These are phyloP conservation scores for Macrosteles quadrilineatus DNA, from an alignment of 1,140 invertebrate genomes.

Conservation along the genomic window DNA sequence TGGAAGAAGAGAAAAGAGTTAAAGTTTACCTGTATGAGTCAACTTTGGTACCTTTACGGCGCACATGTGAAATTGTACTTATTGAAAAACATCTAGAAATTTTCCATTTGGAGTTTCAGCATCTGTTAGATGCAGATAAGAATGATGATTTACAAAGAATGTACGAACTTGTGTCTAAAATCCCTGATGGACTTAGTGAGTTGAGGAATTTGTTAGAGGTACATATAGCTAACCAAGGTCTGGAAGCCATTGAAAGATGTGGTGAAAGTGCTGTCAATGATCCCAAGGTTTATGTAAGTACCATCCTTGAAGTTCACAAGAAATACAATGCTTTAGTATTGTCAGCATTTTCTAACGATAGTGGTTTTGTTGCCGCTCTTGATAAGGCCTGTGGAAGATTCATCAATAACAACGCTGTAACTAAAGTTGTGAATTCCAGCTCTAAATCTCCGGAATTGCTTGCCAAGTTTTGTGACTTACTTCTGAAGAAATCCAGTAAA, in stretches of 20 bases:
- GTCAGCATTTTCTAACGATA: constrained; percentile 94
- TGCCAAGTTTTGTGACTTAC: constrained; percentile 96
- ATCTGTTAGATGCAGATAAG: constrained; percentile 92
- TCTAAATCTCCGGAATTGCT: constrained; percentile 96
- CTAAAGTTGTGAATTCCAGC: constrained; percentile 78
- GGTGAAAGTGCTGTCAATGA: constrained; percentile 82
- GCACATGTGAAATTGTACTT: constrained; percentile 94
- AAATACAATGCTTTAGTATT: constrained; percentile 95
- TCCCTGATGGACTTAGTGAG: constrained; percentile 90
- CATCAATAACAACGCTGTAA: constrained; percentile 96
- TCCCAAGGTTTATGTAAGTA: constrained; percentile 96
- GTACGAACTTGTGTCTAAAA: constrained; percentile 92
- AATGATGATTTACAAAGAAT: constrained; percentile 94
- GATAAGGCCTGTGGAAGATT: constrained; percentile 98
- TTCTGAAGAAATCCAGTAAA: constrained; percentile 97
- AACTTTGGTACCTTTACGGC: constrained; percentile 78
- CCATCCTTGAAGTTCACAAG: constrained; percentile 95
- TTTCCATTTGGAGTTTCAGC: constrained; percentile 97
- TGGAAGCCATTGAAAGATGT: constrained; percentile 89
- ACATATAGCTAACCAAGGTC: constrained; percentile 93
- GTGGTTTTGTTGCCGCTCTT: constrained; percentile 93
- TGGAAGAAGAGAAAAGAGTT: constrained; percentile 91
- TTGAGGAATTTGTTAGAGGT: constrained; percentile 85
- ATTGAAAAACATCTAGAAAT: constrained; percentile 97
- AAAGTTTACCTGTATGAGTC: constrained; percentile 95